Evolutionary conservation across 2,888 invertebrate species (phyloP).

Genomic region (Phania funesta): DNA sequence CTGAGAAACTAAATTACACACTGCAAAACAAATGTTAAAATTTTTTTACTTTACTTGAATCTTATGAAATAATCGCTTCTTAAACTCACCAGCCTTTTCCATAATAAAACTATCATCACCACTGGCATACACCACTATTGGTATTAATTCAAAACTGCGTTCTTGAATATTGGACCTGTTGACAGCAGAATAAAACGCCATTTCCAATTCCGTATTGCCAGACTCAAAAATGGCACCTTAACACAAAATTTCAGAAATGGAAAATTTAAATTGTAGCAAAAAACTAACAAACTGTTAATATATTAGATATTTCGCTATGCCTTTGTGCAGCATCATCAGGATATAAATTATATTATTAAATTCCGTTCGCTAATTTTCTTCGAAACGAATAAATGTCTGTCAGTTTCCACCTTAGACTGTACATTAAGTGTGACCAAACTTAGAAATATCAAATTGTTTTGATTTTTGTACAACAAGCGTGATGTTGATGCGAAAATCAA

Average conservation of each 20-base stretch:
- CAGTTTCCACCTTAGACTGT: too few relatives aligned
- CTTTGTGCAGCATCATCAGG: too few relatives aligned
- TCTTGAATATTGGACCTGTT: conserved; percentile 81
- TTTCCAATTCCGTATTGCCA: conserved; percentile 82
- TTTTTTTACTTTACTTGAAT: not conserved
- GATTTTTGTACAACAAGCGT: too few relatives aligned
- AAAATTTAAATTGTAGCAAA: too few relatives aligned
- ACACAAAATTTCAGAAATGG: not conserved
- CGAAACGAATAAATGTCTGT: too few relatives aligned
- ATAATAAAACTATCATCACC: conserved; percentile 78
- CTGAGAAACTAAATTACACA: conserved; percentile 84
- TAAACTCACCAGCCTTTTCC: conserved; percentile 76
- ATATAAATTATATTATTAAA: too few relatives aligned
- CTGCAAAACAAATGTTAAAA: conserved; percentile 77
- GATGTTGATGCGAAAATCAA: too few relatives aligned
- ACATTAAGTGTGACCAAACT: too few relatives aligned
- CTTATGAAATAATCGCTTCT: not conserved
- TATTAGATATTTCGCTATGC: too few relatives aligned
- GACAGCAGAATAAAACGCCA: conserved; percentile 83
- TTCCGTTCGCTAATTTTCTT: too few relatives aligned
- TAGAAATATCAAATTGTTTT: too few relatives aligned
- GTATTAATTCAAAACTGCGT: conserved; percentile 75
- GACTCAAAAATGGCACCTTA: conserved; percentile 82
- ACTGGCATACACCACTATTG: conserved; percentile 75
- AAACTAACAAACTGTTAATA: too few relatives aligned